These are phyloP conservation scores for Stictocephala bisonia DNA, from an alignment of 2,888 invertebrate species.

Conservation along the genomic window DNA sequence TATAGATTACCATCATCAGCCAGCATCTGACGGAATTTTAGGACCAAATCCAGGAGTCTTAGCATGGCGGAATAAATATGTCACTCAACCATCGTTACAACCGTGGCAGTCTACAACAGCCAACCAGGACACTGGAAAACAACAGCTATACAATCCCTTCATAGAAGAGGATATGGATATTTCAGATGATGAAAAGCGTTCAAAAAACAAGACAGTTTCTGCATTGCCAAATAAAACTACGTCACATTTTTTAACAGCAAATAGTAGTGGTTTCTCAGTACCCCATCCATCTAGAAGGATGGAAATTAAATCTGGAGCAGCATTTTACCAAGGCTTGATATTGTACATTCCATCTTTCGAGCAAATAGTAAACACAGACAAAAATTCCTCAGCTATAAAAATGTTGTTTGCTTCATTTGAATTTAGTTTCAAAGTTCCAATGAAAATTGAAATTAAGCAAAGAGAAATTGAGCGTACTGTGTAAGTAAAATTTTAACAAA, in stretches of 20 bases:
- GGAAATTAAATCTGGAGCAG: slow-evolving; percentile 12
- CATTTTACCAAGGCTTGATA: slow-evolving; percentile 31
- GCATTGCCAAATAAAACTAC: too few species aligned
- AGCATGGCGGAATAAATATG: too few species aligned
- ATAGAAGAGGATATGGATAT: not conserved
- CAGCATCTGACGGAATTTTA: not conserved
- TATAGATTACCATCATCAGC: not conserved
- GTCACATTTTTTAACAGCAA: too few species aligned
- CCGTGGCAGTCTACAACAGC: too few species aligned
- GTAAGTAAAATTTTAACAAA: not conserved
- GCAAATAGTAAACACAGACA: slow-evolving; percentile 23
- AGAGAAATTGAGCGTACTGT: slow-evolving; percentile 4
- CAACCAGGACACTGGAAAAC: too few species aligned
- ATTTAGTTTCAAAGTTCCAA: slow-evolving; percentile 22
- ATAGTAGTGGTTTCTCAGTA: too few species aligned
- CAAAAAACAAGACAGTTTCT: not conserved
- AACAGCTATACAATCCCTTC: too few species aligned
- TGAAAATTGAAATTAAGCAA: slow-evolving; percentile 24
- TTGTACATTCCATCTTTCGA: slow-evolving; percentile 21
- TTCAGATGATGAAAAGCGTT: not conserved
- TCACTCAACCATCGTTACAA: too few species aligned
- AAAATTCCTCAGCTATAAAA: slow-evolving; percentile 17
- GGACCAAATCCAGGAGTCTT: too few species aligned
- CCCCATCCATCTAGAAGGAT: not conserved
- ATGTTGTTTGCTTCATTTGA: slow-evolving; percentile 27